Evolutionary conservation across 2,113 vertebrate species (phyloP), one percentile per base, ranked within the genome.

Genomic region (Pangasianodon hypophthalmus): DNA sequence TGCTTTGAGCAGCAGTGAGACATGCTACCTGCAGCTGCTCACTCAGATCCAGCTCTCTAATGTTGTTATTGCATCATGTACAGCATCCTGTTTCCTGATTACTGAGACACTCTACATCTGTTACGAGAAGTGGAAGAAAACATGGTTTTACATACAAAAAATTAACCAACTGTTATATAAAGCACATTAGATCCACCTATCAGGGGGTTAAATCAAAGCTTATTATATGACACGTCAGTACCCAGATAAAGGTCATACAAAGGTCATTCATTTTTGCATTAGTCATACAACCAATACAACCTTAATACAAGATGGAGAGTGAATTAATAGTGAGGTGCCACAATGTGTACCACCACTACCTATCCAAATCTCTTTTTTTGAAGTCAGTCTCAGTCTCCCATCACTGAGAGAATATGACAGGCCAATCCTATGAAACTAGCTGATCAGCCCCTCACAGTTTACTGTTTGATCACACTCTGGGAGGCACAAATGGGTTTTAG

Each of bases 401-500:
- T 87, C 58, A 13, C n/a, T 73, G 46, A 75, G 46, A 18, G 67
- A 60, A 86, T 90, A 87, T 80, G 80, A 89, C 79, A 46, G 77
- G 52, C 50, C 60, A 75, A 75, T 10, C 41, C 56, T 50, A 29
- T 60, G 69, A 87, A 82, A 87, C 41, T 67, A 73, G 32, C 26
- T 44, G 54, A 85, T 90, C 90, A 29, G 2, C 54, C 41, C 41
- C 58, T 83, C 60, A 37, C 19, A 56, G 71, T 69, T 87, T 87
- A 90, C 86, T 48, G 80, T 94, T 91, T 92, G 56, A 92, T 93
- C 87, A 91, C 14, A 11, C 88, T 94, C 80, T 91, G 88, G 92
- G 73, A 84, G 89, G 91, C 92, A 91, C 87, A 93, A 92, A 95
- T 92, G 24, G 92, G 92, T 92, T 91, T 62, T 58, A 93, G 93